These are phyloP conservation scores for Brachypodius melanocephalos DNA, from an alignment of 2,113 vertebrate species.

Conservation along the genomic window DNA sequence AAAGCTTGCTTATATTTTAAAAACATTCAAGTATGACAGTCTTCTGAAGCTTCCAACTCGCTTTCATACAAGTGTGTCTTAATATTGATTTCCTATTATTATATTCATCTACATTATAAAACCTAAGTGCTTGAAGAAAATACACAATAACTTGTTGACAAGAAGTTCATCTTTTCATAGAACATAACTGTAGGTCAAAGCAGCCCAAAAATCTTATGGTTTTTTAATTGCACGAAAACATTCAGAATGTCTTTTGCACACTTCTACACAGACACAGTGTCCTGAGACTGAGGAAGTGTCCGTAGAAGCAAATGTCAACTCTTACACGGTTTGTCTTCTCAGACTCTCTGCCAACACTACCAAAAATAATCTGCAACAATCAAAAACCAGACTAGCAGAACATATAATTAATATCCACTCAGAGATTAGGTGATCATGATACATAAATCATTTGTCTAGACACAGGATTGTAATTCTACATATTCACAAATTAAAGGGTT, in stretches of 20 bases:
- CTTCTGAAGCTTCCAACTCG: not conserved
- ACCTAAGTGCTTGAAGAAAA: not conserved
- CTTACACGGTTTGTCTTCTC: not conserved
- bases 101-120: not conserved
- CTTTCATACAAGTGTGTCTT: not conserved
- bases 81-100: not conserved
- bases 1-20: not conserved
- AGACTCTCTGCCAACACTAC: not conserved
- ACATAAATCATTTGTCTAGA: not conserved
- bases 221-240: not conserved
- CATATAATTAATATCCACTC: not conserved
- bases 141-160: not conserved
- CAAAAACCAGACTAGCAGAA: not conserved
- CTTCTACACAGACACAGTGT: not conserved
- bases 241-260: not conserved
- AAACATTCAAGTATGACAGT: not conserved
- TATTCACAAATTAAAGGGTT: not conserved
- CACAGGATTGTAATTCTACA: not conserved
- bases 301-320: not conserved
- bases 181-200: fast-evolving
- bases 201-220: not conserved
- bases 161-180: not conserved
- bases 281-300: not conserved
- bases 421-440: not conserved
- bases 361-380: not conserved